Base-by-base conservation (phyloP, 2,797 vertebrate species). In the Mormyrops attenuatus region DNA sequence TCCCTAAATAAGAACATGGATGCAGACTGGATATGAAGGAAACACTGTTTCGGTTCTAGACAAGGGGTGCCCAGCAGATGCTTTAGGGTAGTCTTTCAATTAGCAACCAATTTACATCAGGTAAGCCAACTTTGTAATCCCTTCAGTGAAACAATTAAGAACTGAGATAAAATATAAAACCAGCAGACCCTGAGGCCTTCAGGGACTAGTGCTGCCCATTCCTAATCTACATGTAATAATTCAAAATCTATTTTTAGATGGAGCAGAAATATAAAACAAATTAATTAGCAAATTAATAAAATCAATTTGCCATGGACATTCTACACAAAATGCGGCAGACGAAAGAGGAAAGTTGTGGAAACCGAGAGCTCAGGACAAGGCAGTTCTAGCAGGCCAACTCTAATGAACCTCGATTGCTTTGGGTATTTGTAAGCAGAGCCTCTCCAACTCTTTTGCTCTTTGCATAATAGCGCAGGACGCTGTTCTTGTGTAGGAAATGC, bases 341-440 rank as follows among this genome's bases (percentile, higher is more conserved):
- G 13, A 86, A 53, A 85, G 26, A 52, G 13, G 22, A 53, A 55
- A 30, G 85, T 86, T 26, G 85, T 52, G 13, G 30, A 53, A 86
- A 30, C 15, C 15, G 41, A 34, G 80, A 85, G 50, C 34, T 49
- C 80, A 57, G 53, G 86, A 52, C 53, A 80, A 47, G 30, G 38
- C 80, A 55, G 22, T 47, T 47, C 52, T 6, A 87, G 34, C 87
- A 89, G 52, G 44, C 89, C 57, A 84, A 90, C 88, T 93, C 91
- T 92, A 92, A 92, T 92, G 92, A 93, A 91, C 73, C 80, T 88
- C 85, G 66, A 88, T 89, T 60, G 80, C 88, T 91, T 89, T 89
- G 89, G 90, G 91, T 89, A 91, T 88, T 91, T 90, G 90, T 91
- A 91, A 93, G 90, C 90, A 89, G 88, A 87, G 89, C 85, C 89